Evolutionary conservation across 2,113 vertebrate genomes (phyloP).

Genomic region (Athene cunicularia): DNA sequence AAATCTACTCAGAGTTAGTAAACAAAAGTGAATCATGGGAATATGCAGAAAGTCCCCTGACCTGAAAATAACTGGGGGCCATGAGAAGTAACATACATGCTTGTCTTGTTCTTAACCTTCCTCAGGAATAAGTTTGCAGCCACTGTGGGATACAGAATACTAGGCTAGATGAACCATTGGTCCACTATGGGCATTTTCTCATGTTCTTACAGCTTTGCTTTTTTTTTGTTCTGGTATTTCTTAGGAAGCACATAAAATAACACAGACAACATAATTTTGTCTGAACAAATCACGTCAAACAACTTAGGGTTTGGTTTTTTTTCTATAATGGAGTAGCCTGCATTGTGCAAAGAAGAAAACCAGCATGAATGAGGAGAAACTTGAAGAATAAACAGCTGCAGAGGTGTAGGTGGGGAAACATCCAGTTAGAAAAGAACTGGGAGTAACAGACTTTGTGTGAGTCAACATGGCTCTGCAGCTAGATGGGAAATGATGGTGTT

Average conservation of each 20-base stretch:
- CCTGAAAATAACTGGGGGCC: neutral
- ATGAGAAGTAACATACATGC: neutral
- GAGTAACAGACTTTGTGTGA: neutral
- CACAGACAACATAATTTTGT: neutral
- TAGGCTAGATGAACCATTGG: neutral
- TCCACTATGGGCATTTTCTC: neutral
- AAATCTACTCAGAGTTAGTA: neutral
- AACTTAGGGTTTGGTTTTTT: too few relatives aligned
- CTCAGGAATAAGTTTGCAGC: neutral
- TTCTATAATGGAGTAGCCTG: neutral
- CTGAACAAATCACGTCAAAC: neutral
- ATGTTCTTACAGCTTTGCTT: neutral
- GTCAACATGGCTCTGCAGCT: neutral
- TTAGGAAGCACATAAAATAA: neutral
- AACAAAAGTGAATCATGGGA: neutral
- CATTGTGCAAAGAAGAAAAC: neutral
- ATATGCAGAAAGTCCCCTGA: neutral
- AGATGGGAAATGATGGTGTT: neutral
- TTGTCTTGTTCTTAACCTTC: neutral
- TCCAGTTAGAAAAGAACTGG: neutral
- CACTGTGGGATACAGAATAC: neutral
- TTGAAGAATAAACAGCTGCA: neutral
- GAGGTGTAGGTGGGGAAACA: neutral
- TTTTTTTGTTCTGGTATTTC: neutral
- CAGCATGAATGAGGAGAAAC: neutral